Base-by-base conservation (phyloP, 2,797 vertebrate species). In the Falco berigora region DNA sequence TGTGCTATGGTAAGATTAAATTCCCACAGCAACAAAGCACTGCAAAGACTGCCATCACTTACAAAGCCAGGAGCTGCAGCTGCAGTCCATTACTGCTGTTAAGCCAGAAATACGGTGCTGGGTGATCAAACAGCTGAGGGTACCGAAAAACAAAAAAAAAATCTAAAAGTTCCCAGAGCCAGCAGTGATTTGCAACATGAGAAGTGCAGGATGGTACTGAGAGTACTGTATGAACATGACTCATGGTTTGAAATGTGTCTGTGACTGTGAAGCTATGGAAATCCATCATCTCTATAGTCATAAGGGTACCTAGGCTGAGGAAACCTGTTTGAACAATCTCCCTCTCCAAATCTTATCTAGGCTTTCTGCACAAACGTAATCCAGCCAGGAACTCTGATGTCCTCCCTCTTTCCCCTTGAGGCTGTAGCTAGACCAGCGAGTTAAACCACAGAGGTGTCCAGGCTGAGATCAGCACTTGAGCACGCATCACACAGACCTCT, bases 151-250 rank as follows among this genome's bases (percentile, higher is more conserved):
- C 8, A 8, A 79, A 28, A 22, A 14, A 6, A 53, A 52, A 40
- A 40, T 40, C 32, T 19, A 24, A 13, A 85, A 56, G 12, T 34
- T 88, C 63, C 63, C 56, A 69, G 50, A 69, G 23, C 28, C 73
- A 67, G 34, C 36, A 74, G 53, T 44, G 52, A 56, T 80, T 71
- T 71, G 22, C 56, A 63, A 36, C 3, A 2, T 38, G 72, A 69
- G 72, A 40, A 74, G 12, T 7, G 53, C 42, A 86, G 56, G 49
- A 5, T 2, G 53, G 36, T 40, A 40, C 56, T 77, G 61, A 42
- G 40, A 67, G 19, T 2, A 16, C 55, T 50, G 1, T 4, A 0
- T 10, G 42, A 75, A 15, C n/a, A 66, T 2, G 5, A 11, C 15
- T 46, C 2, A 0, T 3, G 1, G 19, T 30, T 23, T 49, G 62